A percentile compares a stretch with the other conserved stretches of the same genome.
phyloP scores from a whole-genome alignment of 35 echinoderm and acorn worm genomes.

The Apostichopus parvimensis region DNA sequence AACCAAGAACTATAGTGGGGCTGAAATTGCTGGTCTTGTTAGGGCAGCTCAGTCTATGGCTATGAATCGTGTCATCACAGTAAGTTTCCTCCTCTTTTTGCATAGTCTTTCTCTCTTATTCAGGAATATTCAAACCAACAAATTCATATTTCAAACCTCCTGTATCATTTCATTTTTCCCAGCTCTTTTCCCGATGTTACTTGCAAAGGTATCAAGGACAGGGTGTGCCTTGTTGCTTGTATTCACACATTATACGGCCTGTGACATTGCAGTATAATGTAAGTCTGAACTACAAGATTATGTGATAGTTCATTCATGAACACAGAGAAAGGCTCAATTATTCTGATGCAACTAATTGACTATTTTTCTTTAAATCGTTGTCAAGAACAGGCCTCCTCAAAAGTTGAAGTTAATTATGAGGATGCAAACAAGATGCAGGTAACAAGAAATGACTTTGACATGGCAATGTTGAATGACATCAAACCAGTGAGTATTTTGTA shows the following conservation, averaged over 20 bases:
- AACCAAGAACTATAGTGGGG: slow-evolving; percentile 98
- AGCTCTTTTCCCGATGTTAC: too few species aligned
- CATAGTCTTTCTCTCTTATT: too few species aligned
- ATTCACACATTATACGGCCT: not conserved
- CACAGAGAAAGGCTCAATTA: too few species aligned
- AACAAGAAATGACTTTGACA: slow-evolving; percentile 72
- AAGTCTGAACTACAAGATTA: too few species aligned
- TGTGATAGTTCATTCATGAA: too few species aligned
- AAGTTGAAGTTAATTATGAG: slow-evolving; percentile 89
- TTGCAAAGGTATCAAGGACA: not conserved
- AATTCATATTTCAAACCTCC: too few species aligned
- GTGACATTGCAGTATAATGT: too few species aligned
- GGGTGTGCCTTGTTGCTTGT: not conserved
- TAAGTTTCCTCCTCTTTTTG: slow-evolving; percentile 16
- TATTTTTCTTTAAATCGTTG: too few species aligned
- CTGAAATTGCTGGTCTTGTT: slow-evolving; percentile 95
- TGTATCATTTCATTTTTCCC: too few species aligned
- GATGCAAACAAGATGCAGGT: slow-evolving; percentile 82
- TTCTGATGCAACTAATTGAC: too few species aligned
- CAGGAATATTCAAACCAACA: too few species aligned
- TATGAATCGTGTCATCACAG: slow-evolving; percentile 96
- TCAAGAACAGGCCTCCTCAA: slow-evolving; percentile 74
- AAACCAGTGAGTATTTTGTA: slow-evolving; percentile 83
- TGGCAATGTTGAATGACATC: slow-evolving; percentile 89
- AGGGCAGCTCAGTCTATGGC: slow-evolving; percentile 95